These are phyloP conservation scores for Dipodomys merriami DNA, from an alignment of 2,113 vertebrate genomes.

Conservation along the genomic window DNA sequence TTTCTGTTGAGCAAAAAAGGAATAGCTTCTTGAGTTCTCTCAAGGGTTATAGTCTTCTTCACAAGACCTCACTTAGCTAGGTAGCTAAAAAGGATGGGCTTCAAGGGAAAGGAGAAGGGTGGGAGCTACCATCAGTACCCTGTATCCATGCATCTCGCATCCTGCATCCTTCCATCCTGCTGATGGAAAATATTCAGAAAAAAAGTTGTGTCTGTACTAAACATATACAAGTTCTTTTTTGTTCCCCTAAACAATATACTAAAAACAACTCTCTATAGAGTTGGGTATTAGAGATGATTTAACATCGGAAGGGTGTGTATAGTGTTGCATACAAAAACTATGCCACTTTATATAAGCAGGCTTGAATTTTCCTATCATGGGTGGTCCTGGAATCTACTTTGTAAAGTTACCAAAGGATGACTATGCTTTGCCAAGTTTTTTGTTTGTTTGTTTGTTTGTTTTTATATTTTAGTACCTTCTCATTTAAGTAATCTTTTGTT, in stretches of 20 bases:
- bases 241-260: not conserved
- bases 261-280: no score
- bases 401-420: not conserved
- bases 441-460: no score
- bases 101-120: not conserved
- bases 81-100: not conserved
- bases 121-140: no score
- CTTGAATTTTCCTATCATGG: not conserved
- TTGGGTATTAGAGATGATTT: not conserved
- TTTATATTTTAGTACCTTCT: not conserved
- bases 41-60: not conserved
- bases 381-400: not conserved
- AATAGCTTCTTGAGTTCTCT: not conserved
- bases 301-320: no score
- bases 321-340: not conserved
- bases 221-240: not conserved
- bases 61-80: not conserved
- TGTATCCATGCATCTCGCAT: not conserved
- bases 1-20: not conserved
- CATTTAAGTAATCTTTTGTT: not conserved
- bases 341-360: not conserved
- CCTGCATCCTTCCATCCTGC: not conserved
- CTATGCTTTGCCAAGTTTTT: not conserved
- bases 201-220: not conserved
- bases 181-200: not conserved